phyloP scores from a whole-genome alignment of 2,888 invertebrate species.

The Elmis aenea region DNA sequence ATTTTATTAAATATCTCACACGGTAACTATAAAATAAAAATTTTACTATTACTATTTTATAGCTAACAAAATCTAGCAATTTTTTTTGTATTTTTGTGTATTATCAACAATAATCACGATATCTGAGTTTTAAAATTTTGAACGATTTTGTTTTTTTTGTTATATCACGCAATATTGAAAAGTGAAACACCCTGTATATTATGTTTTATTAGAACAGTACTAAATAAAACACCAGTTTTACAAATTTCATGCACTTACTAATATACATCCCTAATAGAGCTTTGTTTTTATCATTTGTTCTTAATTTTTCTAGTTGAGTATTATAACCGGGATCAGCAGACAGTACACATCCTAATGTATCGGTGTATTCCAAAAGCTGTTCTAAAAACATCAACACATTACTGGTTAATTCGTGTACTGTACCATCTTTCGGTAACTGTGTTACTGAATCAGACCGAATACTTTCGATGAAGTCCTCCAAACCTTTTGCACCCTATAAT shows the following conservation, averaged over 20 bases:
- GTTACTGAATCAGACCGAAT: slow-evolving; percentile 71
- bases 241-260: slow-evolving; percentile 55
- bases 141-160: too few species aligned
- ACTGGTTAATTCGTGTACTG: slow-evolving; percentile 93
- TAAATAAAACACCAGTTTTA: slow-evolving; percentile 4
- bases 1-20: too few species aligned
- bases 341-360: slow-evolving; percentile 67
- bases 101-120: too few species aligned
- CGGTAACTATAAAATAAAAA: too few species aligned
- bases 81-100: too few species aligned
- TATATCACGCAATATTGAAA: too few species aligned
- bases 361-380: slow-evolving; percentile 73
- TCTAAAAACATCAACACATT: slow-evolving; percentile 91
- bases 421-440: slow-evolving; percentile 92
- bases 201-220: too few species aligned
- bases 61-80: too few species aligned
- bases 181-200: too few species aligned
- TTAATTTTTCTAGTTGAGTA: slow-evolving; percentile 50
- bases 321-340: slow-evolving; percentile 56
- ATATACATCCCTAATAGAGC: slow-evolving; percentile 75
- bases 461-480: slow-evolving; percentile 91
- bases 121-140: too few species aligned
- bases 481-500: slow-evolving; percentile 77
- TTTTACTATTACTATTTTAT: too few species aligned
- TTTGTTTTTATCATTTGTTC: slow-evolving; percentile 54